Base-by-base conservation (phyloP, 2,888 invertebrate genomes). In the Mythimna vitellina region DNA sequence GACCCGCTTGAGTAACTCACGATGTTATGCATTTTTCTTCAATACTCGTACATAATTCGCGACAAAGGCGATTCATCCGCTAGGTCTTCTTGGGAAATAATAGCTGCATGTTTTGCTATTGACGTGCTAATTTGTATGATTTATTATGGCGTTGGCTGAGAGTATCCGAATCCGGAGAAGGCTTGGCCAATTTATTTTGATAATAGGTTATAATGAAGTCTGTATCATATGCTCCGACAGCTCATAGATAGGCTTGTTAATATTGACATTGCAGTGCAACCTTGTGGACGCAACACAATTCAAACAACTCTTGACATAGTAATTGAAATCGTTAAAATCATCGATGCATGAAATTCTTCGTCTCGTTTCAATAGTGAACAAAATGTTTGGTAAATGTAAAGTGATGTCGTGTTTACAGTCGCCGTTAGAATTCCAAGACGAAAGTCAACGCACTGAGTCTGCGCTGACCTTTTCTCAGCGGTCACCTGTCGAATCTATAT, bases 1-100 rank as follows among this genome's bases (percentile, higher is more conserved):
- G 88, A 86, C 85, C 79, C 84, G 88, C 88, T 91, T 90, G 88
- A 81, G 85, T 89, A 90, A 89, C 88, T 84, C 78, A 81, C 79
- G 74, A 78, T 73, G 75, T 72, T 80, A 84, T 83, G 81, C 77
- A 86, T 86, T 84, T 83, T 86, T 75, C 77, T 86, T 81, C 76
- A 85, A 83, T 80, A 78, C 69, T 85, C 60, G 70, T 63, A 78
- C 71, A 85, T 77, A 80, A 78, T 81, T 82, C 56, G 74, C 75
- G 72, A 85, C 82, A 85, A 76, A 68, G 38, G 57, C 56, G 54
- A 74, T 80, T 77, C 73, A 76, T 76, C 66, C 57, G 62, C 69
- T 63, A 64, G 51, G 56, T 81, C 72, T 62, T 82, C 70, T 83
- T 80, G 54, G 49, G 60, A 68, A 78, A 83, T 75, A 71, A 76